Conservation (phyloP, 2,888 invertebrate genomes). For the Odontocolon sp. region DNA sequence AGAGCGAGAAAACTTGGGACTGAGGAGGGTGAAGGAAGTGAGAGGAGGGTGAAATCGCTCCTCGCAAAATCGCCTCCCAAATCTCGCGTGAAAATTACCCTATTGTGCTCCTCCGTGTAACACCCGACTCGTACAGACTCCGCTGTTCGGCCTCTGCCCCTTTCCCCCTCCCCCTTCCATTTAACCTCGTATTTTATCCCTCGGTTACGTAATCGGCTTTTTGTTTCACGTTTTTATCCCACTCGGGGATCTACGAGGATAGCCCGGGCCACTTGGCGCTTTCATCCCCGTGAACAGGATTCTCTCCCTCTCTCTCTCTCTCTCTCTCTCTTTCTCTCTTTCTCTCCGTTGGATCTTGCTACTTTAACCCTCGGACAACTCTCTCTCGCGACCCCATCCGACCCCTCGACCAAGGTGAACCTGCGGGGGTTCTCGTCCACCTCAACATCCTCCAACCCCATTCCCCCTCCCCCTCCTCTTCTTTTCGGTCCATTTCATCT, state of each 20-base stretch:
- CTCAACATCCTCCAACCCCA: conserved; percentile 55
- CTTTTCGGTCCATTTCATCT: conserved; percentile 48
- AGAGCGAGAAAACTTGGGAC: conserved; percentile 28
- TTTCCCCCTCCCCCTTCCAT: conserved; percentile 15
- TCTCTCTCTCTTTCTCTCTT: conserved; percentile 12
- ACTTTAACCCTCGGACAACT: no score
- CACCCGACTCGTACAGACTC: conserved; percentile 52
- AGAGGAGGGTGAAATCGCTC: conserved; percentile 38
- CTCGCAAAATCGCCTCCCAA: conserved; percentile 79
- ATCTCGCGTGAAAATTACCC: conserved; percentile 81
- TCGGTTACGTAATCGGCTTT: conserved; percentile 80
- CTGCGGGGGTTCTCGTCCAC: conserved; percentile 54
- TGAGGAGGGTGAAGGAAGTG: conserved; percentile 24
- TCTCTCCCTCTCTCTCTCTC: conserved; percentile 22
- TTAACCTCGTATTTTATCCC: conserved; percentile 77
- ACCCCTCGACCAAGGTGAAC: conserved; percentile 60
- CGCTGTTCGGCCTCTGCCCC: conserved; percentile 18
- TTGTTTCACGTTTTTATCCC: conserved; percentile 79
- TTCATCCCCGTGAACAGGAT: conserved; percentile 33
- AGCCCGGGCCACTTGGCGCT: conserved; percentile 55
- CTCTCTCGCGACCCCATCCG: conserved; percentile 44
- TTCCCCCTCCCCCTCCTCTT: neutral
- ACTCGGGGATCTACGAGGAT: conserved; percentile 61
- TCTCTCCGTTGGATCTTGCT: conserved; percentile 12
- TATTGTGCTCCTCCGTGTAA: conserved; percentile 76